Conservation (phyloP, 2,797 vertebrate species). For the Odontamblyopus lacepedii region DNA sequence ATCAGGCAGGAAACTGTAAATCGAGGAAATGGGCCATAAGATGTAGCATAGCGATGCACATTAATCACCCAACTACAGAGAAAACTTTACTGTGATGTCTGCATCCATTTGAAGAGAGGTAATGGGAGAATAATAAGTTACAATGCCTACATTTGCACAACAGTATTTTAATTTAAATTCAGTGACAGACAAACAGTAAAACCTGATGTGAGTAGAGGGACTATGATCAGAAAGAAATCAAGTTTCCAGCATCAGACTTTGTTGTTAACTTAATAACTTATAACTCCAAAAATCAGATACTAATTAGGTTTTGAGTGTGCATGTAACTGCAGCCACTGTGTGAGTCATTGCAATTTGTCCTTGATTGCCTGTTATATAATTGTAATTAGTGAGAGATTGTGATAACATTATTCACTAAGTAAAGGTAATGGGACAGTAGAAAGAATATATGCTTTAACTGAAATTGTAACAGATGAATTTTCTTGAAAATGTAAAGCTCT, state of each 20-base stretch:
- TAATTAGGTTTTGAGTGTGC: too few relatives aligned
- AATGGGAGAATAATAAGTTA: background rate
- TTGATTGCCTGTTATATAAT: background rate
- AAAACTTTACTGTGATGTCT: background rate
- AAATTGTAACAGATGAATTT: too few relatives aligned
- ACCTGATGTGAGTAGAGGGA: too few relatives aligned
- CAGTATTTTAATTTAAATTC: too few relatives aligned
- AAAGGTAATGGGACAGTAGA: background rate
- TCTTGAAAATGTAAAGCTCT: too few relatives aligned
- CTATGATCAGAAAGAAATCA: too few relatives aligned
- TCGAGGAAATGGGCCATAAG: conserved; percentile 6
- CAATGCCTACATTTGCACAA: background rate
- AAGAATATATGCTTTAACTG: too few relatives aligned
- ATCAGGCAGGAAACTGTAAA: conserved; percentile 3
- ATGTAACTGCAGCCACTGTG: background rate
- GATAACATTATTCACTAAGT: background rate
- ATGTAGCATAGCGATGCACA: background rate
- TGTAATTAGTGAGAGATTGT: background rate
- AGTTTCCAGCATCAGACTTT: too few relatives aligned
- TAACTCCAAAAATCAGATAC: too few relatives aligned
- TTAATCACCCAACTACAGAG: background rate
- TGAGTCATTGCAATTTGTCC: background rate
- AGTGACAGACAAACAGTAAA: too few relatives aligned
- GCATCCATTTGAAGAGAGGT: background rate
- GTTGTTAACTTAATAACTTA: too few relatives aligned